Conservation (phyloP, 2,113 vertebrate species). For the Eretmochelys imbricata region DNA sequence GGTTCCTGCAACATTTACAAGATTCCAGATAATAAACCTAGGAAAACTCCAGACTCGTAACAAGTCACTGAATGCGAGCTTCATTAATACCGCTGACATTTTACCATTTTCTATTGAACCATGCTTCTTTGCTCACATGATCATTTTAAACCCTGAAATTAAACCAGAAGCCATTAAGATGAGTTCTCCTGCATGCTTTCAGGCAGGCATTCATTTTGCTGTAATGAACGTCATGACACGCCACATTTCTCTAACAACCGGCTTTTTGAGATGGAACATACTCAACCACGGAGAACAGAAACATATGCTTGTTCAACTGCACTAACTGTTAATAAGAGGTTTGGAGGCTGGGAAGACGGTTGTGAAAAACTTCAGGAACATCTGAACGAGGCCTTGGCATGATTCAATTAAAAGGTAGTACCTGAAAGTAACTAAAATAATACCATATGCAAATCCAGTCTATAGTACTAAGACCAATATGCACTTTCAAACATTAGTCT, state of each 20-base stretch:
- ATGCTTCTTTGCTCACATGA: not conserved
- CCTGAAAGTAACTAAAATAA: not conserved
- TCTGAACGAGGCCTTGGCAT: not conserved
- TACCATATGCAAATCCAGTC: no score
- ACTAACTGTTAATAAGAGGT: not conserved
- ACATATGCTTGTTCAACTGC: not conserved
- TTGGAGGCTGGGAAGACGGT: not conserved
- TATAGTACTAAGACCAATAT: not conserved
- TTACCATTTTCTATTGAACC: not conserved
- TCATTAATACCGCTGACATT: not conserved
- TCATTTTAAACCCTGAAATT: not conserved
- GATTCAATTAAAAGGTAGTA: not conserved
- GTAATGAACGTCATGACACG: not conserved
- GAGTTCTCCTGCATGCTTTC: not conserved
- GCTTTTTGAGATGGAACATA: not conserved
- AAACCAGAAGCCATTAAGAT: not conserved
- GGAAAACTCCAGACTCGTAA: not conserved
- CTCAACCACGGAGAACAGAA: not conserved
- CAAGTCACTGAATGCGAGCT: slow-evolving; percentile 8
- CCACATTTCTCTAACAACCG: not conserved
- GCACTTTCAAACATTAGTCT: not conserved
- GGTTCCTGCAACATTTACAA: not conserved
- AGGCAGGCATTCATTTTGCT: not conserved
- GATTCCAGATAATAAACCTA: not conserved
- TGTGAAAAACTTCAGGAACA: not conserved